Evolutionary conservation across 35 echinoderm and acorn worm genomes (phyloP), one percentile per base, ranked within the genome.

Genomic region (Ophioderma brevispina): DNA sequence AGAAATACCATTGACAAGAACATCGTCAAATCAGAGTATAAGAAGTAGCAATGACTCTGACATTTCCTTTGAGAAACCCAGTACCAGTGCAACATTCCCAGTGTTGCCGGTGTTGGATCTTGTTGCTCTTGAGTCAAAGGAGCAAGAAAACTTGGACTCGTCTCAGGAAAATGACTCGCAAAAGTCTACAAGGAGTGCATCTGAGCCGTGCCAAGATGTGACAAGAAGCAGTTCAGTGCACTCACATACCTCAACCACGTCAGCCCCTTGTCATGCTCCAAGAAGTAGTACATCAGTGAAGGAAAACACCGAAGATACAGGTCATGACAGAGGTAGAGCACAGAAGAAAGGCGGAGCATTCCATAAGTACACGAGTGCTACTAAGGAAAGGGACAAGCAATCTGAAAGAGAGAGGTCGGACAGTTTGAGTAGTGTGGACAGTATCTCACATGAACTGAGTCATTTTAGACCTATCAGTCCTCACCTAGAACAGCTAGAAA

Each of bases 381-480:
- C 34, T 36, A 42, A 38, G 40, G 83, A 28, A 13, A 35, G 31
- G 10, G 52, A 85, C 36, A 35, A 37, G 19, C 52, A 85, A 33
- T 64, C 34, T 46, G 41, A 39, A 30, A 75, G 76, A 14, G 56
- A 87, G 64, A 77, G 94, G 64, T 80, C 93, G 31, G 88, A 89
- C 56, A 99, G 97, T 38, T 80, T 89, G 21, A 89, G 85, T 35
- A 95, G 93, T 76, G 91, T 80, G 21, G 97, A 99, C 75, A 99
- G 97, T 76, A 99, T 99, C 46, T 90, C 93, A 0, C 79, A 31
- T 14, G 97, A 99, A 70, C 59, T 99, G 35, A 91, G 80, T 84
- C 97, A 99, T 82, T 99, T 99, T 91, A 90, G 90, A 81, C 97
- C 97, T 31, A 95, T 99, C 37, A 87, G 25, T 78, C 86, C 5